Evolutionary conservation across 2,888 invertebrate genomes (phyloP).

Genomic region (Xestia ashworthii): DNA sequence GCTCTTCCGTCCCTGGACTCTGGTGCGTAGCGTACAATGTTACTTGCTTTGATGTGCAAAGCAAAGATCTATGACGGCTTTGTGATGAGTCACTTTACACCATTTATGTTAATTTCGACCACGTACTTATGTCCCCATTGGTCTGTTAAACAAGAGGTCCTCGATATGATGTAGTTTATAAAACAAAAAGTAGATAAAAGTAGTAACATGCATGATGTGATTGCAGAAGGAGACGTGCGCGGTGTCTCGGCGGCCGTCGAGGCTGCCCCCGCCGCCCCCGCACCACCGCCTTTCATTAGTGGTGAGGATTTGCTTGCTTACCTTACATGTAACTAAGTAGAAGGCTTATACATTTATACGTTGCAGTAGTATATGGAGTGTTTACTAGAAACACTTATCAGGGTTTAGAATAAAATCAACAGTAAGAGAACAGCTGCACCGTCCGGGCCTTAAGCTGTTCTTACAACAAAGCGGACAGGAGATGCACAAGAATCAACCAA

Average conservation of each 20-base stretch:
- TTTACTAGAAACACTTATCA: neutral
- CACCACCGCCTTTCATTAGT: slow-evolving; percentile 88
- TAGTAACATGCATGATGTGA: slow-evolving; percentile 41
- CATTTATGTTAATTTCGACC: neutral
- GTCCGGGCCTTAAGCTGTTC: too few relatives aligned
- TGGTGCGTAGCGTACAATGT: neutral
- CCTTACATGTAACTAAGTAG: slow-evolving; percentile 8
- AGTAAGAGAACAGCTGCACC: neutral
- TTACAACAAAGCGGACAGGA: too few relatives aligned
- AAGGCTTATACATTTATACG: neutral
- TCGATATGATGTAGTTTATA: neutral
- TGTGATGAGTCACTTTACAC: neutral
- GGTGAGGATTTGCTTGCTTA: slow-evolving; percentile 75
- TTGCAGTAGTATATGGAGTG: neutral
- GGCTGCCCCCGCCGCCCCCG: slow-evolving; percentile 88
- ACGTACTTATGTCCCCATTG: neutral
- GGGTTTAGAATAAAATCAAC: neutral
- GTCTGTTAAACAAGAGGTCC: neutral
- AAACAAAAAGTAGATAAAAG: neutral
- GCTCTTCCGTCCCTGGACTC: too few relatives aligned
- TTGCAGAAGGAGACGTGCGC: slow-evolving; percentile 87
- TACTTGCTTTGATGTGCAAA: neutral
- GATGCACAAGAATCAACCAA: too few relatives aligned
- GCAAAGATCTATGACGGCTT: neutral
- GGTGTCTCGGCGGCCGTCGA: slow-evolving; percentile 86